These are phyloP conservation scores for Ricordea florida DNA, from an alignment of 92 coral and sea anemone genomes.

Conservation along the genomic window DNA sequence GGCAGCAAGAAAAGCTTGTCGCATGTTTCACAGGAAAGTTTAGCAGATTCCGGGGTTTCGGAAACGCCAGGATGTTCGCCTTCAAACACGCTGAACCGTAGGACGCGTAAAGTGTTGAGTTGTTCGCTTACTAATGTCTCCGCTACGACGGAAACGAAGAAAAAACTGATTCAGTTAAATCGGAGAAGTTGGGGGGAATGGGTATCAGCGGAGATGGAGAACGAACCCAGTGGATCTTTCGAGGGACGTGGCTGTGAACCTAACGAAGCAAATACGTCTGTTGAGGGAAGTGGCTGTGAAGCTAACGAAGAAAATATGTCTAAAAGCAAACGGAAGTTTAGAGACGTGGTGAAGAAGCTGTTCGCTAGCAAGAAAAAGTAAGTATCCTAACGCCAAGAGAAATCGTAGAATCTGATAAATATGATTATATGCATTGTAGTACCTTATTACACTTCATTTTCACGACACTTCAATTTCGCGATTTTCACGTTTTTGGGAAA, in stretches of 20 bases:
- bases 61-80: slow-evolving; percentile 80
- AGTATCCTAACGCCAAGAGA: neutral
- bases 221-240: neutral
- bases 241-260: neutral
- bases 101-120: slow-evolving; percentile 1
- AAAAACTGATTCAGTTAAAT: slow-evolving; percentile 14
- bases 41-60: slow-evolving; percentile 82
- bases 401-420: neutral
- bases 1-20: slow-evolving; percentile 66
- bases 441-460: neutral
- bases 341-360: slow-evolving; percentile 72
- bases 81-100: slow-evolving; percentile 52
- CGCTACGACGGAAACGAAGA: slow-evolving; percentile 16
- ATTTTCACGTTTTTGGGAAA: too few species aligned
- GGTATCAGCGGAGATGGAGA: slow-evolving; percentile 54
- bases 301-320: slow-evolving; percentile 16
- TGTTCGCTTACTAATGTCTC: slow-evolving; percentile 16
- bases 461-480: too few species aligned
- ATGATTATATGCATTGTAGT: neutral
- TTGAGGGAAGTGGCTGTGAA: slow-evolving; percentile 2
- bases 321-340: slow-evolving; percentile 65
- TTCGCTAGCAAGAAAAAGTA: slow-evolving; percentile 73
- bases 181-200: slow-evolving; percentile 70
- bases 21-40: slow-evolving; percentile 71
- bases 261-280: neutral